Conservation (phyloP, 2,888 invertebrate species). For the Ornithoptera priamus region DNA sequence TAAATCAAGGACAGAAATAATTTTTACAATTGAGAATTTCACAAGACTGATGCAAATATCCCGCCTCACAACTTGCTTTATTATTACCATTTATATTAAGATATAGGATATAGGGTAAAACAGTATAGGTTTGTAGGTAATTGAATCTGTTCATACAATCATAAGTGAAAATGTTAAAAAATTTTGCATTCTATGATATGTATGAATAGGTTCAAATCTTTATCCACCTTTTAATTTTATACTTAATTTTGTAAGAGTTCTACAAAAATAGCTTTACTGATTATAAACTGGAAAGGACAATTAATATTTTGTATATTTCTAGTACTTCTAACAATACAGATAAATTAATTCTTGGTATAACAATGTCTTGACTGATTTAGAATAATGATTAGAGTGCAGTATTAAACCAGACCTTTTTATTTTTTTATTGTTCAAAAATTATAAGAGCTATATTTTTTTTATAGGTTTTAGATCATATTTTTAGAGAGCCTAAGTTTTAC, state of each 20-base stretch:
- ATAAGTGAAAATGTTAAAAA: slow-evolving; percentile 4
- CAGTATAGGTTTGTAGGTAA: slow-evolving; percentile 40
- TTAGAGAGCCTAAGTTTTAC: slow-evolving; percentile 50
- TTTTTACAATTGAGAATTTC: slow-evolving; percentile 77
- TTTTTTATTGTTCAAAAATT: slow-evolving; percentile 67
- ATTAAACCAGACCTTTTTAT: slow-evolving; percentile 72
- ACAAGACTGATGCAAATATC: slow-evolving; percentile 81
- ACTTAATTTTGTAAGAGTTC: slow-evolving; percentile 48
- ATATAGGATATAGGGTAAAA: slow-evolving; percentile 68
- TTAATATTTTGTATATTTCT: slow-evolving; percentile 44
- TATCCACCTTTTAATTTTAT: slow-evolving; percentile 49
- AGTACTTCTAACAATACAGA: slow-evolving; percentile 39
- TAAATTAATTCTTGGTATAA: slow-evolving; percentile 50
- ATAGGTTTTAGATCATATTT: slow-evolving; percentile 59
- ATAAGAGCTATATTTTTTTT: slow-evolving; percentile 72
- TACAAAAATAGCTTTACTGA: slow-evolving; percentile 48
- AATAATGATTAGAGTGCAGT: slow-evolving; percentile 72
- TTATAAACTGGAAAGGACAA: slow-evolving; percentile 46
- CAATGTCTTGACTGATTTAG: slow-evolving; percentile 76
- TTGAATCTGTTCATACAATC: slow-evolving; percentile 45
- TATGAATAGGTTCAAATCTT: slow-evolving; percentile 60
- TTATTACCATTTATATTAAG: slow-evolving; percentile 78
- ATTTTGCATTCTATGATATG: slow-evolving; percentile 36
- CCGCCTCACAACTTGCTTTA: slow-evolving; percentile 81
- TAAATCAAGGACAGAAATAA: slow-evolving; percentile 70